phyloP scores from a whole-genome alignment of 2,888 invertebrate species.

The Macaria liturata region DNA sequence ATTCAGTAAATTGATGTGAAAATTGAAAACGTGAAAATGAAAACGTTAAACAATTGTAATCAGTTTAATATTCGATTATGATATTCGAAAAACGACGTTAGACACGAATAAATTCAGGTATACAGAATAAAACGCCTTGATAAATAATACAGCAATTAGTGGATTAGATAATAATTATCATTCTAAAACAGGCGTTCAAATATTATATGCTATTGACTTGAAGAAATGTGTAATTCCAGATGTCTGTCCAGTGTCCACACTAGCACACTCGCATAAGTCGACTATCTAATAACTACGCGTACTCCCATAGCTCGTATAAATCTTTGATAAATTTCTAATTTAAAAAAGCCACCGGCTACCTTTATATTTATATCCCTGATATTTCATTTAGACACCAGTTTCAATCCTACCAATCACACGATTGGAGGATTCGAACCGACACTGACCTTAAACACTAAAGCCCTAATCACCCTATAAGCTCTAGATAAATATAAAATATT shows the following conservation, averaged over 20 bases:
- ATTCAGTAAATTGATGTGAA: too few species aligned
- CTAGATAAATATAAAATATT: slow-evolving; percentile 78
- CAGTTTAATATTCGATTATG: too few species aligned
- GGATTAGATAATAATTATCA: too few species aligned
- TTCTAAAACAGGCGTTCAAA: too few species aligned
- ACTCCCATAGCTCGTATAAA: slow-evolving; percentile 74
- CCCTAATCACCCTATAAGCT: slow-evolving; percentile 81
- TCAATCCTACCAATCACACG: slow-evolving; percentile 31
- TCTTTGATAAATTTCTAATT: slow-evolving; percentile 66
- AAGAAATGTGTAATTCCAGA: too few species aligned
- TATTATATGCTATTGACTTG: too few species aligned
- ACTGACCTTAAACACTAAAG: slow-evolving; percentile 48
- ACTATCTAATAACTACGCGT: slow-evolving; percentile 49
- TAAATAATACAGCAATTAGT: too few species aligned
- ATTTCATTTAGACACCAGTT: slow-evolving; percentile 46
- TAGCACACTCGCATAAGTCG: slow-evolving; percentile 25
- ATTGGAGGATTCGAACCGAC: slow-evolving; percentile 22
- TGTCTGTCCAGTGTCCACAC: neutral
- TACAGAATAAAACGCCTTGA: too few species aligned
- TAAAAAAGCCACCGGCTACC: slow-evolving; percentile 69
- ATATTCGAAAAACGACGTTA: too few species aligned
- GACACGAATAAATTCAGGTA: too few species aligned
- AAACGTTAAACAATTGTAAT: too few species aligned
- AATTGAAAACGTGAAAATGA: too few species aligned
- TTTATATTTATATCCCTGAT: slow-evolving; percentile 68